Conservation (phyloP, 2,888 invertebrate species). For the Rhogogaster chlorosoma region DNA sequence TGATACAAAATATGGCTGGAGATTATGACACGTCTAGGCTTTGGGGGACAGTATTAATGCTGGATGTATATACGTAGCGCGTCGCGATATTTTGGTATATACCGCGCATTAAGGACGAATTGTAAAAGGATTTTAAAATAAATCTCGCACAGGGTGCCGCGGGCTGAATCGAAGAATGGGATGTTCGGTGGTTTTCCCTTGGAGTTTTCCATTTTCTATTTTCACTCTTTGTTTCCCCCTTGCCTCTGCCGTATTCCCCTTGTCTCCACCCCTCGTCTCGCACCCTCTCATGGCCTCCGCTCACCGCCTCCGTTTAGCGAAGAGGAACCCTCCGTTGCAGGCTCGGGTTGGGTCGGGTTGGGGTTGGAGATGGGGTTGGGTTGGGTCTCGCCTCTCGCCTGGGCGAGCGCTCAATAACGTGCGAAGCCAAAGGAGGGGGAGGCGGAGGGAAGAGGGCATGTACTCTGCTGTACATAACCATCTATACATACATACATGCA, state of each 20-base stretch:
- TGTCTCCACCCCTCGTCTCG: conserved; percentile 49
- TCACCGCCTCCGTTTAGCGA: conserved; percentile 66
- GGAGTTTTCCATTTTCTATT: conserved; percentile 74
- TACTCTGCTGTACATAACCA: conserved; percentile 12
- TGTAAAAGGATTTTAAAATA: conserved; percentile 78
- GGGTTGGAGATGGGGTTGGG: conserved; percentile 78
- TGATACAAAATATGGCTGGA: background rate
- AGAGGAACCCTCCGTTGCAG: conserved; percentile 59
- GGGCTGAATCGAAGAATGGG: conserved; percentile 74
- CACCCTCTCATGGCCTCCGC: conserved; percentile 52
- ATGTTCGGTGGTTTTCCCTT: conserved; percentile 72
- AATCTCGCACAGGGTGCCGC: conserved; percentile 71
- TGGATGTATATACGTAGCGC: background rate
- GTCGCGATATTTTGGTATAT: background rate
- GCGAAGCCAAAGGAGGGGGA: conserved; percentile 81
- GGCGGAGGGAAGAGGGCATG: conserved; percentile 54
- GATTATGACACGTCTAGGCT: conserved; percentile 17
- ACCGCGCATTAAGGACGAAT: conserved; percentile 63
- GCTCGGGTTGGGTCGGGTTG: conserved; percentile 54
- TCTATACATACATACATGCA: background rate
- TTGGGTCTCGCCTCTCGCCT: conserved; percentile 81
- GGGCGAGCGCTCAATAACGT: conserved; percentile 83
- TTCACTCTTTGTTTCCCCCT: conserved; percentile 60
- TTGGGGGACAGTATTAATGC: background rate
- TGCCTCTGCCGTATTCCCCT: conserved; percentile 47